Conservation (phyloP, 2,797 vertebrate genomes). For the Chiloscyllium punctatum region DNA sequence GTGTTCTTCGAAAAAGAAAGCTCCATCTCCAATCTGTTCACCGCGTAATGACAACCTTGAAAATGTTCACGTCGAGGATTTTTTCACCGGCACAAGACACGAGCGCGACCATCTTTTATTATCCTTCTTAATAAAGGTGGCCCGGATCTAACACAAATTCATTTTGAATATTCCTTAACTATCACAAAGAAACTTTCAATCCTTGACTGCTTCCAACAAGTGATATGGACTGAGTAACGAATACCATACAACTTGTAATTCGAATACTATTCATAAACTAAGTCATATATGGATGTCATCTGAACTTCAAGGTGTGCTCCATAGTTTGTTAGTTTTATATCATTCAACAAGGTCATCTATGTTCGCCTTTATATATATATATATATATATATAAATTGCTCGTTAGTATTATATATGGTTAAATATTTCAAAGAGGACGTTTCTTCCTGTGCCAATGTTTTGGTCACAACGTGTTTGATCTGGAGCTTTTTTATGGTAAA, state of each 20-base stretch:
- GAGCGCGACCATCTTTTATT: background rate
- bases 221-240: background rate
- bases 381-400: too few relatives aligned
- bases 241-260: too few relatives aligned
- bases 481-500: background rate
- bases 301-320: background rate
- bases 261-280: background rate
- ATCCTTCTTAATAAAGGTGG: background rate
- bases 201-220: background rate
- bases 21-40: background rate
- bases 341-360: background rate
- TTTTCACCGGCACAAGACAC: background rate
- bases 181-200: background rate
- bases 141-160: background rate
- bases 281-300: background rate
- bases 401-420: background rate
- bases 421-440: background rate
- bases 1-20: background rate
- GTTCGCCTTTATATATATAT: background rate
- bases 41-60: background rate
- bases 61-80: background rate
- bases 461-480: background rate
- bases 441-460: background rate
- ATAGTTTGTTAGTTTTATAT: background rate
- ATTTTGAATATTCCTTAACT: background rate